Evolutionary conservation across 2,888 invertebrate genomes (phyloP).

Genomic region (Nemurella pictetii): DNA sequence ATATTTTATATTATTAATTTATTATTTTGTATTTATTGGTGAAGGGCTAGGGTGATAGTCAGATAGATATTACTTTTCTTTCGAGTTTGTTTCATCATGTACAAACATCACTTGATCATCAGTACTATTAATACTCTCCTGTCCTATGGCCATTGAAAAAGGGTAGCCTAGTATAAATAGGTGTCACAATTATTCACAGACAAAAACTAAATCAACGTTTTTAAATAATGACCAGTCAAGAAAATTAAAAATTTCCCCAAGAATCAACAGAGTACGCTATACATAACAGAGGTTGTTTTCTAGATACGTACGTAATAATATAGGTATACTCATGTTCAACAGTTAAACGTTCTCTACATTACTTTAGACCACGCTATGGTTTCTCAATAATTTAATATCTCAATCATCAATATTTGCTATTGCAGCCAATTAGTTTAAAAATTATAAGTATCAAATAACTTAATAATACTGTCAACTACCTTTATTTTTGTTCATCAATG

Average conservation of each 20-base stretch:
- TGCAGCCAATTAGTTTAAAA: not conserved
- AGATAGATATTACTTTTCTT: not conserved
- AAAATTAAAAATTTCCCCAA: conserved; percentile 9
- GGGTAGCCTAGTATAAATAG: conserved; percentile 8
- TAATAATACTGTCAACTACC: conserved; percentile 25
- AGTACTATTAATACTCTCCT: not conserved
- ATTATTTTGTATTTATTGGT: not conserved
- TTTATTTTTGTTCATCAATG: not conserved
- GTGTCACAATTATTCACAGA: not conserved
- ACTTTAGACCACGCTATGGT: not conserved
- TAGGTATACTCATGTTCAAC: not conserved
- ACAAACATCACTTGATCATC: not conserved
- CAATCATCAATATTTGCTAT: not conserved
- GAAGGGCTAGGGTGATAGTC: not conserved
- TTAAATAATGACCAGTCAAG: not conserved
- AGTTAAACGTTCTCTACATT: not conserved
- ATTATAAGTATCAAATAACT: not conserved
- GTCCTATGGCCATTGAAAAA: not conserved
- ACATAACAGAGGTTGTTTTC: conserved; percentile 6
- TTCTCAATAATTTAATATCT: not conserved
- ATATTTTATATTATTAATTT: not conserved
- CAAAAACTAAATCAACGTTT: not conserved
- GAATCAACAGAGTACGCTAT: not conserved
- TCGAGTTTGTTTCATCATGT: not conserved
- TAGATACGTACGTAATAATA: not conserved